These are phyloP conservation scores for Trissoscelio sp. DNA, from an alignment of 2,888 invertebrate species.

Conservation along the genomic window DNA sequence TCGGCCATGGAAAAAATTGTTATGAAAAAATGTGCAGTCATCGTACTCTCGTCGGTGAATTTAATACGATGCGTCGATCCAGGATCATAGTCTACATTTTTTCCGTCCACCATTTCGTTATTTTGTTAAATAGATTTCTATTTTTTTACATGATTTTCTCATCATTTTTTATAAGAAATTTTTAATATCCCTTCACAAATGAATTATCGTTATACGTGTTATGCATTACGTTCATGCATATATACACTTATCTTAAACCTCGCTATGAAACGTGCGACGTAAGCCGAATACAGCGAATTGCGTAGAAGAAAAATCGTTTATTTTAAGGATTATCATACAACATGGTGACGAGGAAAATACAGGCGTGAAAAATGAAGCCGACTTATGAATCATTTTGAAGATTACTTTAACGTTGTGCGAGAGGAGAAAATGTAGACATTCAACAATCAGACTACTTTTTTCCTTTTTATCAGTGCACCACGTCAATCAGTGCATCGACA, in stretches of 20 bases:
- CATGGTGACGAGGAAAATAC: conserved; percentile 54
- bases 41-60: conserved; percentile 62
- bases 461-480: neutral
- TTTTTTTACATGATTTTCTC: conserved; percentile 21
- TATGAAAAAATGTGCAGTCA: conserved; percentile 67
- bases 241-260: conserved; percentile 52
- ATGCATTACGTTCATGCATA: conserved; percentile 35
- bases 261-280: conserved; percentile 61
- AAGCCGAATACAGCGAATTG: conserved; percentile 62
- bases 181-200: conserved; percentile 36
- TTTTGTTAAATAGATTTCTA: conserved; percentile 40
- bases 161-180: conserved; percentile 24
- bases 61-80: conserved; percentile 64
- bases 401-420: conserved; percentile 69
- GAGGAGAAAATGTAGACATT: conserved; percentile 62
- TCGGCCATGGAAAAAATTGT: conserved; percentile 56
- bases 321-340: conserved; percentile 50
- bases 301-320: conserved; percentile 49
- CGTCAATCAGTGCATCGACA: conserved; percentile 21
- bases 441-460: conserved; percentile 46
- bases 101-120: conserved; percentile 61
- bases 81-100: conserved; percentile 67
- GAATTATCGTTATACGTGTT: conserved; percentile 45
- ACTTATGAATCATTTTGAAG: conserved; percentile 45
- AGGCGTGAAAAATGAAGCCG: conserved; percentile 62